These are phyloP conservation scores for Nibea albiflora DNA, from an alignment of 2,113 vertebrate species.

Conservation along the genomic window DNA sequence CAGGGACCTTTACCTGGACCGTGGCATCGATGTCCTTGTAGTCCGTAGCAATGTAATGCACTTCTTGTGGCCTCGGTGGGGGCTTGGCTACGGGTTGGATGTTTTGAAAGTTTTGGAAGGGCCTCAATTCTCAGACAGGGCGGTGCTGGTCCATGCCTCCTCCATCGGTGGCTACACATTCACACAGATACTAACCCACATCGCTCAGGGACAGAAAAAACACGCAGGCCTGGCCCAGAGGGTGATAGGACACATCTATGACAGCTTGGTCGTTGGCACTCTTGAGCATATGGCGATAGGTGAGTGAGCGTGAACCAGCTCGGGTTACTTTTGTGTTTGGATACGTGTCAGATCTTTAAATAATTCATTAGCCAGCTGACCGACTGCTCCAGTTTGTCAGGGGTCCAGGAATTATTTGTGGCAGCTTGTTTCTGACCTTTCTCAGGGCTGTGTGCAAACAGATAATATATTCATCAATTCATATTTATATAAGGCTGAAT, in stretches of 20 bases:
- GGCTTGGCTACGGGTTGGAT: slow-evolving; percentile 64
- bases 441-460: not conserved
- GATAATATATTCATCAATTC: not conserved
- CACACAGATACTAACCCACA: slow-evolving; percentile 70
- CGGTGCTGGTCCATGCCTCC: slow-evolving; percentile 67
- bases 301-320: slow-evolving; percentile 59
- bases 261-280: slow-evolving; percentile 75
- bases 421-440: not conserved
- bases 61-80: slow-evolving; percentile 80
- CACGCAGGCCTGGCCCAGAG: slow-evolving; percentile 43
- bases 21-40: slow-evolving; percentile 72
- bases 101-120: slow-evolving; percentile 70
- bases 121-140: slow-evolving; percentile 60
- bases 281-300: slow-evolving; percentile 79
- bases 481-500: not conserved
- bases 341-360: slow-evolving; percentile 51
- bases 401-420: not conserved
- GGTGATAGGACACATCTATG: slow-evolving; percentile 72
- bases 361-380: slow-evolving; percentile 46
- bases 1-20: slow-evolving; percentile 68
- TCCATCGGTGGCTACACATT: slow-evolving; percentile 79
- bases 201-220: slow-evolving; percentile 30
- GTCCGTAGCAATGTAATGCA: slow-evolving; percentile 66
- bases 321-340: slow-evolving; percentile 53
- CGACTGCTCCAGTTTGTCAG: slow-evolving; percentile 30